Evolutionary conservation across 2,113 vertebrate genomes (phyloP).

Genomic region (Nestor notabilis): DNA sequence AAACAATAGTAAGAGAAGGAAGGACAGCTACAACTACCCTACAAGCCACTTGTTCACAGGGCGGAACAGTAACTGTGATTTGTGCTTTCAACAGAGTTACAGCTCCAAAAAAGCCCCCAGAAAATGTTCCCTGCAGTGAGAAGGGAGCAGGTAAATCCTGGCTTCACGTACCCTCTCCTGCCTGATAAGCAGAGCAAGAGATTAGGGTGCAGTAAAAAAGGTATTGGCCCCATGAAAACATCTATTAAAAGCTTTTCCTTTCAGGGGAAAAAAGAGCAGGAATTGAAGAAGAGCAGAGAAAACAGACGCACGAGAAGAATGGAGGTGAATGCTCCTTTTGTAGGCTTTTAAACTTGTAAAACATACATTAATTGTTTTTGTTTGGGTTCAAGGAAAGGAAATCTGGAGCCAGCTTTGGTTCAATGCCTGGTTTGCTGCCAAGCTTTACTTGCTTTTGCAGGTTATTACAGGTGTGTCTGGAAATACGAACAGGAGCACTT

Average conservation of each 20-base stretch:
- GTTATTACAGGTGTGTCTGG: background rate
- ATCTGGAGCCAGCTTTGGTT: background rate
- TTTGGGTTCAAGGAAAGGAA: background rate
- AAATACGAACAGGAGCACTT: background rate
- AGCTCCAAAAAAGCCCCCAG: background rate
- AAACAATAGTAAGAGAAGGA: background rate
- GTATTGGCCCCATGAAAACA: background rate
- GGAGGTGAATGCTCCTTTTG: background rate
- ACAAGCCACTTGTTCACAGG: background rate
- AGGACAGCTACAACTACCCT: background rate
- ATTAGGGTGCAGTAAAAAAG: background rate
- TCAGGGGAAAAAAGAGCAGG: background rate
- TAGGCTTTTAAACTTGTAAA: background rate
- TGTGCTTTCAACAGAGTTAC: background rate
- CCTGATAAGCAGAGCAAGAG: background rate
- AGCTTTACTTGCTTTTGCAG: background rate
- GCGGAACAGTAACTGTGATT: background rate
- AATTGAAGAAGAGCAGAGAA: background rate
- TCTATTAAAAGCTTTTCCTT: background rate
- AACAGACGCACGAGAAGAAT: background rate
- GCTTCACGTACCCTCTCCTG: accelerated
- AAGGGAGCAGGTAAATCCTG: background rate
- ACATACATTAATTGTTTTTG: accelerated
- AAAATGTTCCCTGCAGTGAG: background rate
- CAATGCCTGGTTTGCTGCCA: background rate